phyloP scores from a whole-genome alignment of 2,888 invertebrate species.

The Mylabris sibirica region DNA sequence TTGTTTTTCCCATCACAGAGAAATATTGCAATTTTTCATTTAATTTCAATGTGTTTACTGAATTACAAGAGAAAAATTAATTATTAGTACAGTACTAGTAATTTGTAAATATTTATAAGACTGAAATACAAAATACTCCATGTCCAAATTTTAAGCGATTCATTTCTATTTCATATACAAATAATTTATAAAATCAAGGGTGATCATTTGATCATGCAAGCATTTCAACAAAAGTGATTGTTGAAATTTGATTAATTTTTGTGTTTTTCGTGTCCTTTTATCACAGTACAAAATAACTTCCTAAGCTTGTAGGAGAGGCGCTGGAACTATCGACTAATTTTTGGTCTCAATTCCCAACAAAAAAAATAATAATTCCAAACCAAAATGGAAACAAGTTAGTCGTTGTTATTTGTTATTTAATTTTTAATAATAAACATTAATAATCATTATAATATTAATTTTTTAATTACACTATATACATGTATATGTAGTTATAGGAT shows the following conservation, averaged over 20 bases:
- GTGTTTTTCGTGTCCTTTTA: constrained; percentile 27
- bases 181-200: neutral
- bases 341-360: neutral
- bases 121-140: constrained; percentile 54
- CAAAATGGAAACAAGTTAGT: constrained; percentile 1
- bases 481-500: neutral
- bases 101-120: constrained; percentile 51
- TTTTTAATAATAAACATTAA: neutral
- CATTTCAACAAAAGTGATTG: neutral
- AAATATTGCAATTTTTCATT: neutral
- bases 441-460: neutral
- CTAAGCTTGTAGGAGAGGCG: constrained; percentile 29
- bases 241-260: neutral
- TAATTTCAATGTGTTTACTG: neutral
- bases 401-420: constrained; percentile 12
- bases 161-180: neutral
- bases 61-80: neutral
- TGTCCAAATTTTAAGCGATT: constrained; percentile 46
- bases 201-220: neutral
- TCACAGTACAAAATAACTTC: constrained; percentile 45
- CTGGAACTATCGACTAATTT: constrained; percentile 16
- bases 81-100: constrained; percentile 48
- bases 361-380: neutral
- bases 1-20: neutral
- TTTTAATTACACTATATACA: neutral